These are phyloP conservation scores for Parelbella ahira DNA, from an alignment of 2,888 invertebrate genomes.

Conservation along the genomic window DNA sequence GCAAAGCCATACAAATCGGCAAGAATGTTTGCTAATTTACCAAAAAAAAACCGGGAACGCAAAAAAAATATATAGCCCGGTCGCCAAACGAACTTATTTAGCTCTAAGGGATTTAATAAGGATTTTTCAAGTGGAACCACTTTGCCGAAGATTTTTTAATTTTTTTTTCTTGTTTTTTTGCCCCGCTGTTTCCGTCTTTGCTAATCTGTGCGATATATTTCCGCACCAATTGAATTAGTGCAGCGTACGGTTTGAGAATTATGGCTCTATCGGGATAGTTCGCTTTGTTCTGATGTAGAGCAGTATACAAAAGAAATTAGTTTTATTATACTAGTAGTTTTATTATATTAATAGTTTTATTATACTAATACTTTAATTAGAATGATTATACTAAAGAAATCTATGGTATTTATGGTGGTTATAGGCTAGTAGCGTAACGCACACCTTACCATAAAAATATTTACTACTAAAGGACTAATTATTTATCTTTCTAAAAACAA, in stretches of 20 bases:
- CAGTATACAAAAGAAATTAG: too few species aligned
- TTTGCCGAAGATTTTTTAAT: conserved; percentile 64
- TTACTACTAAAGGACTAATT: too few species aligned
- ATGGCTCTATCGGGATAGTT: too few species aligned
- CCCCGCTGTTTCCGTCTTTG: conserved; percentile 8
- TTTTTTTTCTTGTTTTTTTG: conserved; percentile 43
- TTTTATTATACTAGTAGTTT: too few species aligned
- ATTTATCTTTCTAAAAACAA: too few species aligned
- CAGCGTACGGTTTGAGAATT: conserved; percentile 1
- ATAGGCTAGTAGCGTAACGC: too few species aligned
- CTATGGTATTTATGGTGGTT: too few species aligned
- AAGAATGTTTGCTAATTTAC: conserved; percentile 77
- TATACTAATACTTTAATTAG: too few species aligned
- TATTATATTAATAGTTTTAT: too few species aligned
- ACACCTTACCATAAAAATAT: too few species aligned
- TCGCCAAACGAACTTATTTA: conserved; percentile 78
- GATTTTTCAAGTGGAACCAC: conserved; percentile 71
- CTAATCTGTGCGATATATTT: conserved; percentile 25
- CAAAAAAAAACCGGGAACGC: conserved; percentile 42
- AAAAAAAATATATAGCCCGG: conserved; percentile 37
- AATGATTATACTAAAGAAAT: too few species aligned
- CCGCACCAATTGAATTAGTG: conserved; percentile 21
- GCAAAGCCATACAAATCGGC: conserved; percentile 77
- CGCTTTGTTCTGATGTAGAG: too few species aligned
- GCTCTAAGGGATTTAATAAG: conserved; percentile 75